Evolutionary conservation across 2,797 vertebrate genomes (phyloP).

Genomic region (Chiroxiphia lanceolata): DNA sequence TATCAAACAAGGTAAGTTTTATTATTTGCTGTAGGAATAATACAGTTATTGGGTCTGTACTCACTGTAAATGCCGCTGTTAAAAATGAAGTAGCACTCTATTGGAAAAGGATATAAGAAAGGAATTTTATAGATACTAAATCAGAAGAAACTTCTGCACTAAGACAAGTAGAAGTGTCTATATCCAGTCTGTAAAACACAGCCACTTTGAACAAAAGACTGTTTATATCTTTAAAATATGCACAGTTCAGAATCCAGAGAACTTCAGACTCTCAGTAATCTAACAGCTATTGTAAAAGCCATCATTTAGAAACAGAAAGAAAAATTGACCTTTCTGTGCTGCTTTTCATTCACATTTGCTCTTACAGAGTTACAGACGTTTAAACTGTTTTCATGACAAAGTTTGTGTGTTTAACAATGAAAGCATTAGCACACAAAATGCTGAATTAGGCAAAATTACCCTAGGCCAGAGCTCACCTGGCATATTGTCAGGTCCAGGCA

Average conservation of each 20-base stretch:
- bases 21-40: not conserved
- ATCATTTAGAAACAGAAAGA: not conserved
- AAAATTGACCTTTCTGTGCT: not conserved
- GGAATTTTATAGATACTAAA: not conserved
- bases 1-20: conserved; percentile 88
- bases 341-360: not conserved
- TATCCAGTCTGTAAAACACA: not conserved
- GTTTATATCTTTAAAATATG: conserved; percentile 4
- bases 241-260: not conserved
- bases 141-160: not conserved
- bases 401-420: not conserved
- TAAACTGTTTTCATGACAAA: not conserved
- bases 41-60: not conserved
- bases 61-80: not conserved
- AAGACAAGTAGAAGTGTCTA: not conserved
- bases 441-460: not conserved
- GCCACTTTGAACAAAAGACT: not conserved
- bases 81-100: not conserved
- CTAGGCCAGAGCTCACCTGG: not conserved
- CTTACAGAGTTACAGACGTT: not conserved
- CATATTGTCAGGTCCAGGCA: not conserved
- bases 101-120: not conserved
- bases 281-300: not conserved
- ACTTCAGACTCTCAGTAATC: not conserved
- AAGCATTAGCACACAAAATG: not conserved